Evolutionary conservation across 2,888 invertebrate genomes (phyloP).

Genomic region (Xanthorhoe spadicearia): DNA sequence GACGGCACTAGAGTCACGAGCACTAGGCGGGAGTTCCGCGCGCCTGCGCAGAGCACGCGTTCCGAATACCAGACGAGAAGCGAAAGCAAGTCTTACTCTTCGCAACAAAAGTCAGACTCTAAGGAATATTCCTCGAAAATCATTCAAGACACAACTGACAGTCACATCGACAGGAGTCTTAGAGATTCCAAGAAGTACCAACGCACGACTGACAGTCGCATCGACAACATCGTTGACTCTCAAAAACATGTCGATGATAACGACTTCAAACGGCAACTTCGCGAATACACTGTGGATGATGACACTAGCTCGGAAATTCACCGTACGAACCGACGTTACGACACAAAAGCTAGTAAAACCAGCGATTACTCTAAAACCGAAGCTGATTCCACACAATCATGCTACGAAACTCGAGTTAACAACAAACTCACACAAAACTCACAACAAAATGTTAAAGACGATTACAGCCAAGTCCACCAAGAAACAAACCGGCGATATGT

Average conservation of each 20-base stretch:
- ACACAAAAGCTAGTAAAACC: slow-evolving; percentile 43
- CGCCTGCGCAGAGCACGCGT: slow-evolving; percentile 64
- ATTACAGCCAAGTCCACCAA: slow-evolving; percentile 40
- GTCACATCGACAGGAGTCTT: slow-evolving; percentile 42
- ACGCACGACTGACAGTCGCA: slow-evolving; percentile 54
- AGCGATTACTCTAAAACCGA: slow-evolving; percentile 45
- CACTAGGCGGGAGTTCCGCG: slow-evolving; percentile 87
- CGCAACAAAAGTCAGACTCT: slow-evolving; percentile 60
- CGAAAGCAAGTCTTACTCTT: slow-evolving; percentile 63
- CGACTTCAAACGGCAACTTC: slow-evolving; percentile 62
- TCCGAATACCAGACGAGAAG: slow-evolving; percentile 66
- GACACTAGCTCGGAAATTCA: slow-evolving; percentile 49
- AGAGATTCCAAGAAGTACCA: slow-evolving; percentile 53
- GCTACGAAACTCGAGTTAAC: slow-evolving; percentile 30
- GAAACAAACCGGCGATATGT: slow-evolving; percentile 38
- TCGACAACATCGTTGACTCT: slow-evolving; percentile 65
- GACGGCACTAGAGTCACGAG: slow-evolving; percentile 89
- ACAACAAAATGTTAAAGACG: slow-evolving; percentile 45
- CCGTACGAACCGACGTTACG: slow-evolving; percentile 27
- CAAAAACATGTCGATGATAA: slow-evolving; percentile 68
- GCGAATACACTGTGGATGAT: slow-evolving; percentile 47
- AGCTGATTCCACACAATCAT: slow-evolving; percentile 42
- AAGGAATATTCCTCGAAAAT: slow-evolving; percentile 61
- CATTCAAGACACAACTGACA: slow-evolving; percentile 55
- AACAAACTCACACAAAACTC: slow-evolving; percentile 46